A percentile compares a stretch with the other conserved stretches of the same genome.
Evolutionary conservation across 1,140 invertebrate genomes (phyloP).

Genomic region (Pectinophora gossypiella): DNA sequence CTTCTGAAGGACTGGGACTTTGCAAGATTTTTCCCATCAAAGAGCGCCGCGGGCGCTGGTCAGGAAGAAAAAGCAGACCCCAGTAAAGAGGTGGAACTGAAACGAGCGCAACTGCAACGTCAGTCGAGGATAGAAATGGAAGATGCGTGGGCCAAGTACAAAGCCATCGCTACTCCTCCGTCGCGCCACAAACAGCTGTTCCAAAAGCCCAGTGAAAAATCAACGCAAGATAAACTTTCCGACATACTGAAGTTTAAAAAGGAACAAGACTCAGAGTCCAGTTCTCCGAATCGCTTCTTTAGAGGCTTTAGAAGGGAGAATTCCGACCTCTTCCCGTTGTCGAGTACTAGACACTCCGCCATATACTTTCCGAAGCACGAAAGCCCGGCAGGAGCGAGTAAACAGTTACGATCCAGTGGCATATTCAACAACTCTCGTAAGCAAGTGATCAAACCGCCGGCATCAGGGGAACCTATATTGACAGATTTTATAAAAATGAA

Average conservation of each 20-base stretch:
- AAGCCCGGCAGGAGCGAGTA: slow-evolving; percentile 63
- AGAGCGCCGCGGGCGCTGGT: slow-evolving; percentile 32
- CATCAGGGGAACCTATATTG: slow-evolving; percentile 80
- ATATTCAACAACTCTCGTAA: slow-evolving; percentile 80
- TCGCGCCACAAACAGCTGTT: slow-evolving; percentile 57
- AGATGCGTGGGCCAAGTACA: slow-evolving; percentile 66
- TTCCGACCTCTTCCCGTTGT: slow-evolving; percentile 85
- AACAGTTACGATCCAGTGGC: slow-evolving; percentile 77
- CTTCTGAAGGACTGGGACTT: slow-evolving; percentile 90
- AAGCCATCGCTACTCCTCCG: slow-evolving; percentile 64
- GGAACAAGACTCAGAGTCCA: slow-evolving; percentile 81
- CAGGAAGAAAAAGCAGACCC: slow-evolving; percentile 56
- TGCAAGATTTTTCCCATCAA: slow-evolving; percentile 85
- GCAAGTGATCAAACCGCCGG: slow-evolving; percentile 66
- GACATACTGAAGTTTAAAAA: slow-evolving; percentile 72
- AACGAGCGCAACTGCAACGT: slow-evolving; percentile 52
- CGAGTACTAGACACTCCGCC: slow-evolving; percentile 84
- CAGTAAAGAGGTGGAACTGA: slow-evolving; percentile 55
- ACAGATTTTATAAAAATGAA: slow-evolving; percentile 83
- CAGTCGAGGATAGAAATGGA: slow-evolving; percentile 63
- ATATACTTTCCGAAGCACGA: slow-evolving; percentile 77
- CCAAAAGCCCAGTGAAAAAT: slow-evolving; percentile 54
- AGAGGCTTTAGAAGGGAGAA: slow-evolving; percentile 88
- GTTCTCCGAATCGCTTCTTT: slow-evolving; percentile 81
- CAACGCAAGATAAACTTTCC: slow-evolving; percentile 59